A percentile compares a stretch with the other conserved stretches of the same genome.
Conservation (phyloP, 2,888 invertebrate genomes). For the Amphiduros pacificus region DNA sequence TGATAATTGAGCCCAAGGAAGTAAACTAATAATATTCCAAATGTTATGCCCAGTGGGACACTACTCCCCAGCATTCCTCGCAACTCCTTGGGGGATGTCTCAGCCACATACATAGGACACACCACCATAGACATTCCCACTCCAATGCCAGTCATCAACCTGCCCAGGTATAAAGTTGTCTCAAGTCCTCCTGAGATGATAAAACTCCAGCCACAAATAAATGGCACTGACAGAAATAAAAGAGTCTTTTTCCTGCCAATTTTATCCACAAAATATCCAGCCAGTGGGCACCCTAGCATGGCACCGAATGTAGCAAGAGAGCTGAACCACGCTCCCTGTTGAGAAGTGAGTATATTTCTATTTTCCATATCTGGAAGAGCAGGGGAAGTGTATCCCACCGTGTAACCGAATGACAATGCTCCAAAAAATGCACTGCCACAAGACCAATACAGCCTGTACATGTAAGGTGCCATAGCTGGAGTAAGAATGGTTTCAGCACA, state of each 20-base stretch:
- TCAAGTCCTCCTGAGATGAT: constrained; percentile 67
- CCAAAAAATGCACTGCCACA: constrained; percentile 45
- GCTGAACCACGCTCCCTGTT: constrained; percentile 47
- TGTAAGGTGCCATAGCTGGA: too few species aligned
- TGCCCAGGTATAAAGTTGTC: constrained; percentile 71
- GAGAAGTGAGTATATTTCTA: constrained; percentile 11
- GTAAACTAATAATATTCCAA: constrained; percentile 80
- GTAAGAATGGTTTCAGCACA: too few species aligned
- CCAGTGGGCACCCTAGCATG: constrained; percentile 72
- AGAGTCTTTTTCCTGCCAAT: constrained; percentile 66
- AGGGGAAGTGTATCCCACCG: constrained; percentile 58
- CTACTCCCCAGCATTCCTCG: constrained; percentile 87
- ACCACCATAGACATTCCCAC: constrained; percentile 83
- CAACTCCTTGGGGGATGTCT: constrained; percentile 88
- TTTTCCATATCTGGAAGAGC: constrained; percentile 50
- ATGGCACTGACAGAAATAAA: constrained; percentile 69
- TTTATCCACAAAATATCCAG: constrained; percentile 73
- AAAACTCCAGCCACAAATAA: constrained; percentile 76
- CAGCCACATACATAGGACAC: constrained; percentile 89
- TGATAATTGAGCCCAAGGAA: constrained; percentile 75
- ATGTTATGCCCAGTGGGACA: constrained; percentile 82
- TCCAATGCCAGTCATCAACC: constrained; percentile 73
- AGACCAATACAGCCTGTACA: too few species aligned
- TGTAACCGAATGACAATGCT: constrained; percentile 52
- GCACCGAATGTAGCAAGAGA: constrained; percentile 55